A percentile compares a stretch with the other conserved stretches of the same genome.
Conservation (phyloP, 2,113 vertebrate genomes). For the Dryoscopus gambensis region DNA sequence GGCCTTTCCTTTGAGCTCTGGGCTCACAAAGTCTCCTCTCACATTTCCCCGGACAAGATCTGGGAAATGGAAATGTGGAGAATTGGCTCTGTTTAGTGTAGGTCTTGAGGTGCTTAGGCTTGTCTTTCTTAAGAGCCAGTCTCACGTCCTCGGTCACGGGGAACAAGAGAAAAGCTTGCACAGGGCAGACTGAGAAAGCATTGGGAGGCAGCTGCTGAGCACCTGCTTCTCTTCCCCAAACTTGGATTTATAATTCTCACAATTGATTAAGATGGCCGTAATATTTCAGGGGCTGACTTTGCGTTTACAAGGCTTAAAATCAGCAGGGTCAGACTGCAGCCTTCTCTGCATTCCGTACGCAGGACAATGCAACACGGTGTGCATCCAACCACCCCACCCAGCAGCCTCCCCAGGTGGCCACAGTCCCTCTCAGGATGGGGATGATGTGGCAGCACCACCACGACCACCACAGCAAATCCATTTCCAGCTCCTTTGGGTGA, state of each 20-base stretch:
- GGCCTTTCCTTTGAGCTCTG: not conserved
- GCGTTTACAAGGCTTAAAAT: not conserved
- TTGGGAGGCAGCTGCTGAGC: not conserved
- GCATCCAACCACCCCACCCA: not conserved
- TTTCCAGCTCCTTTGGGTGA: not conserved
- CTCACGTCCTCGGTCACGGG: not conserved
- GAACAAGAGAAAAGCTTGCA: not conserved
- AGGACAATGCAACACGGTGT: fast-evolving
- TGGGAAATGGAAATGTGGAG: not conserved
- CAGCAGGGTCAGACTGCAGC: not conserved
- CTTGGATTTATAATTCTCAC: not conserved
- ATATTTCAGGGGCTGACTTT: not conserved
- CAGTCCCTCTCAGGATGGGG: not conserved
- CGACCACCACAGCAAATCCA: not conserved
- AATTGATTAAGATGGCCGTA: not conserved
- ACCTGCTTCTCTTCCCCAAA: not conserved
- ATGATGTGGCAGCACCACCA: not conserved
- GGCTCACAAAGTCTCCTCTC: not conserved
- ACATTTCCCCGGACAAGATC: not conserved
- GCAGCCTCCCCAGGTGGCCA: not conserved
- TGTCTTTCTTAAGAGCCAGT: not conserved
- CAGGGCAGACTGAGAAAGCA: not conserved
- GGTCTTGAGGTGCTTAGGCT: not conserved
- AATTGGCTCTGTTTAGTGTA: not conserved
- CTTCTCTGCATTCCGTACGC: not conserved